Percentiles rank a stretch among this genome's conserved stretches.
phyloP scores from a whole-genome alignment of 2,113 vertebrate genomes.

The Dascyllus trimaculatus region DNA sequence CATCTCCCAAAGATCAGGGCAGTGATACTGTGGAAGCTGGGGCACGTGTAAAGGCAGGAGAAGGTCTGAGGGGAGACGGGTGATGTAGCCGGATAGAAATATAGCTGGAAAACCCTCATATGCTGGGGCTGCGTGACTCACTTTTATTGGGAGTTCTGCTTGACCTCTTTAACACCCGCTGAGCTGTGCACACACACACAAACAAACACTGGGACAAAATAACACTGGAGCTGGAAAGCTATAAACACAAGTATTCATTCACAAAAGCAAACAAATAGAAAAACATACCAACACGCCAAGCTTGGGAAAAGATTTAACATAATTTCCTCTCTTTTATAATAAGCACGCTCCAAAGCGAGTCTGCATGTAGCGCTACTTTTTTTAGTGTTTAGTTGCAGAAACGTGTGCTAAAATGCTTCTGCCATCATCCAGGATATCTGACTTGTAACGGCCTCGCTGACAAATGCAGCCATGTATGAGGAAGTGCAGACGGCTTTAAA shows the following conservation, averaged over 20 bases:
- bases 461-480: slow-evolving; percentile 20
- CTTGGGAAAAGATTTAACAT: slow-evolving; percentile 13
- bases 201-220: slow-evolving; percentile 33
- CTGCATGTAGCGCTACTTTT: not conserved
- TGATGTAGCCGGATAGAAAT: not conserved
- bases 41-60: slow-evolving; percentile 29
- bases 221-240: slow-evolving; percentile 11
- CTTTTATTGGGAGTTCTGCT: slow-evolving; percentile 28
- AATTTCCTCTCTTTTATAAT: slow-evolving; percentile 7
- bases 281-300: slow-evolving; percentile 1
- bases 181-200: slow-evolving; percentile 3
- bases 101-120: slow-evolving; percentile 7
- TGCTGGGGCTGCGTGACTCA: slow-evolving; percentile 9
- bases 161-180: slow-evolving; percentile 30
- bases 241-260: slow-evolving; percentile 23
- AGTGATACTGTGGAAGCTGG: slow-evolving; percentile 10
- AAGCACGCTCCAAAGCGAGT: not conserved
- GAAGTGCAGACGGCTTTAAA: slow-evolving; percentile 36
- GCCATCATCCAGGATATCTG: slow-evolving; percentile 36
- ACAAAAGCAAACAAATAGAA: slow-evolving; percentile 47
- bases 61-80: not conserved
- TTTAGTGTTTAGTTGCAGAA: not conserved
- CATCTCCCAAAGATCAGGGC: slow-evolving; percentile 49
- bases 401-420: not conserved
- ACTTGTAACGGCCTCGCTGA: slow-evolving; percentile 15